phyloP scores from a whole-genome alignment of 2,888 invertebrate genomes.

The Tridacna gigas region DNA sequence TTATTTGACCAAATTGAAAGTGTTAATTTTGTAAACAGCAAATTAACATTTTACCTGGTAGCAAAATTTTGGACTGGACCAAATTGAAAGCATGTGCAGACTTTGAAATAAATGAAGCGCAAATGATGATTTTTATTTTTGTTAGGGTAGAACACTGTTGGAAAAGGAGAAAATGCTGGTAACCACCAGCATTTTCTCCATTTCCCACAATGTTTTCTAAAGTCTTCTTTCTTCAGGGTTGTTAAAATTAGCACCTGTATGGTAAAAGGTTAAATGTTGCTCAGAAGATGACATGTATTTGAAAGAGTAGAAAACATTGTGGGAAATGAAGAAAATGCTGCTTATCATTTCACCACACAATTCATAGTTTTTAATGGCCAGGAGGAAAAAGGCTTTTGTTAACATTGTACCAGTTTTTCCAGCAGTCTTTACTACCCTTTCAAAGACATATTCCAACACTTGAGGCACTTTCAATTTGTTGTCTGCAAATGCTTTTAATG shows the following conservation, averaged over 20 bases:
- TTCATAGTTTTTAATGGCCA: too few relatives aligned
- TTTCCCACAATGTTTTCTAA: constrained; percentile 1
- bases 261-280: background rate
- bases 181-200: background rate
- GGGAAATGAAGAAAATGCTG: background rate
- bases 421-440: background rate
- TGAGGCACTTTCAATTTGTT: too few relatives aligned
- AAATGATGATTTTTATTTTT: too few relatives aligned
- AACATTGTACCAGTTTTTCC: too few relatives aligned
- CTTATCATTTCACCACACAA: background rate
- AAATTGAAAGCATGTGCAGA: background rate
- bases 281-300: background rate
- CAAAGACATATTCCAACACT: background rate
- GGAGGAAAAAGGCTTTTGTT: too few relatives aligned
- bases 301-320: background rate
- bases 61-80: background rate
- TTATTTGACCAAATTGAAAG: too few relatives aligned
- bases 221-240: too few relatives aligned
- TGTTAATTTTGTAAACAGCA: too few relatives aligned
- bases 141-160: too few relatives aligned
- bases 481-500: too few relatives aligned
- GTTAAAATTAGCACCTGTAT: background rate
- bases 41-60: too few relatives aligned
- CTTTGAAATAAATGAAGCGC: background rate
- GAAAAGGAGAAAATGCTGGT: background rate